Percentiles rank a stretch among this genome's conserved stretches.
phyloP scores from a whole-genome alignment of 2,888 invertebrate species.

The Oscheius myriophilus region DNA sequence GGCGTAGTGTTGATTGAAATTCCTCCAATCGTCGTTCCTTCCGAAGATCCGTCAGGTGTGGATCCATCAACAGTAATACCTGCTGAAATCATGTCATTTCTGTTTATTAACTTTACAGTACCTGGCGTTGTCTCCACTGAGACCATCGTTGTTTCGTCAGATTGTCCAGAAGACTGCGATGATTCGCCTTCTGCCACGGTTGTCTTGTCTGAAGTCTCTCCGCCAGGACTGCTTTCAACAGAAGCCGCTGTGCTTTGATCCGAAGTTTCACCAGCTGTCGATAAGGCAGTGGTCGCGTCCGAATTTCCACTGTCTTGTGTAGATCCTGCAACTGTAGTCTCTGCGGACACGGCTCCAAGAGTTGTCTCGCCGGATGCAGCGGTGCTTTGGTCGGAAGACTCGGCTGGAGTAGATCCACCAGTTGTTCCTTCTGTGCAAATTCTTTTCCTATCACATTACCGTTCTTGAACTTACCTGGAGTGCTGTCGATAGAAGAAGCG shows the following conservation, averaged over 20 bases:
- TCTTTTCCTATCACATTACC: neutral
- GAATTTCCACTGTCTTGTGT: neutral
- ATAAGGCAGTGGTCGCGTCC: neutral
- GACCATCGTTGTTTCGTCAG: neutral
- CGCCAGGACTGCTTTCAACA: neutral
- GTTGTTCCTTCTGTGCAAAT: neutral
- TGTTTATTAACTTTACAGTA: neutral
- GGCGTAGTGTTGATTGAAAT: neutral
- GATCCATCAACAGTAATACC: too few species aligned
- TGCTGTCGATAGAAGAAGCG: neutral
- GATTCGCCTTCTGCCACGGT: neutral
- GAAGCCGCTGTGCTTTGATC: neutral
- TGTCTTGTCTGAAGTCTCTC: neutral
- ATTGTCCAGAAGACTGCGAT: neutral
- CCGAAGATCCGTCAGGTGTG: neutral
- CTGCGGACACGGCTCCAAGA: neutral
- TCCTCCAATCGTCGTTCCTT: conserved; percentile 2
- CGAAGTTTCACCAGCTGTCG: neutral
- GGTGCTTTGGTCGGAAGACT: neutral
- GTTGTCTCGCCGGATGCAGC: too few species aligned
- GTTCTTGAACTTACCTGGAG: neutral
- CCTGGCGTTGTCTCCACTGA: neutral
- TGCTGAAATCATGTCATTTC: neutral
- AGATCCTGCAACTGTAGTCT: neutral
- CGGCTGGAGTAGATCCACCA: neutral